Base-by-base conservation (phyloP, 1,140 invertebrate genomes). In the Paracyclopina nana region DNA sequence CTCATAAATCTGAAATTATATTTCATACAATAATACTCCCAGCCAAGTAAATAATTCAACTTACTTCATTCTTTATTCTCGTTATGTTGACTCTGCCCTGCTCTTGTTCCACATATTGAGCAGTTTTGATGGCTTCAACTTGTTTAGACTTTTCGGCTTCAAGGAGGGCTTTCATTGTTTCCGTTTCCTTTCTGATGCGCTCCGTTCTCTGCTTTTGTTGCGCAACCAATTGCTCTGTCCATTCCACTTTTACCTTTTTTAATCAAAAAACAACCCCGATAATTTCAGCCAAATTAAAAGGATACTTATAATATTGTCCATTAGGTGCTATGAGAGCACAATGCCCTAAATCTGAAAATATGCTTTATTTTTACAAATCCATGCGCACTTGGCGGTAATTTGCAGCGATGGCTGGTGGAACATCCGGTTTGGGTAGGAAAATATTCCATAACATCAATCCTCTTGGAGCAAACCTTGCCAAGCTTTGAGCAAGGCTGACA, bases 361-460 rank as follows among this genome's bases (percentile, higher is more conserved):
- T 31, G 29, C 14, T 38, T 16, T 16, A 38, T 16, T n/a, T 20
- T 38, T 20, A 38, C 4, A 9, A 2, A 4, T 2, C 20, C 8
- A 38, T 20, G n/a, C 20, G 16, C 3, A 45, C 43, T 45, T 45
- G 14, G 16, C 43, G 43, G 24, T 45, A 45, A 26, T 45, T 45
- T 14, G 18, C 18, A 18, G 43, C 43, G 14, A 45, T 45, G 2
- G 25, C 25, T 2, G 43, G 43, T 45, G 43, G 43, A 45, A 45
- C 25, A 4, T 45, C 43, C 12, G 43, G 43, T 26, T 45, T 45
- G 18, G 43, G 43, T 2, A 45, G 6, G 25, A 45, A 45, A 14
- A 45, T n/a, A 24, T 45, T 45, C 25, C 18, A 26, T n/a, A 45
- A n/a, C 4, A 45, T 45, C 14, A 22, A 14, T 20, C 25, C 43